Conservation (phyloP, 2,113 vertebrate genomes). For the Megaceryle maxima region DNA sequence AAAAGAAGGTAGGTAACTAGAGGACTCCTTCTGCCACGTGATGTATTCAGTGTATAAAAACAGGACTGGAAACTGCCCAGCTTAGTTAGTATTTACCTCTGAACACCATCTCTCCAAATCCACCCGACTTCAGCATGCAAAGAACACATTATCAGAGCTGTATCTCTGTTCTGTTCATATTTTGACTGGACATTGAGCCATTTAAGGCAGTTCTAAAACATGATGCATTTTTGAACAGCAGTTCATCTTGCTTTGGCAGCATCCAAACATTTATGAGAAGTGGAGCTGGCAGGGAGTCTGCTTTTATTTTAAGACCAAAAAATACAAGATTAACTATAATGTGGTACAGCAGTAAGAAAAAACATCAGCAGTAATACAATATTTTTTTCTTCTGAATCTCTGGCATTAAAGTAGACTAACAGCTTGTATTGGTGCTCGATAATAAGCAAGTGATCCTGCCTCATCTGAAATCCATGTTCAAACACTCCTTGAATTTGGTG, state of each 20-base stretch:
- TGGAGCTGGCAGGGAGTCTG: background rate
- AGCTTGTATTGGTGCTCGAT: background rate
- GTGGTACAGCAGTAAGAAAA: background rate
- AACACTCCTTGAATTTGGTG: background rate
- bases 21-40: background rate
- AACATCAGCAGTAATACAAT: background rate
- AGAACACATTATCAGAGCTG: background rate
- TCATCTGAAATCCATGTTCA: background rate
- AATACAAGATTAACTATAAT: background rate
- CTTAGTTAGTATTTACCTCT: background rate
- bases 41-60: background rate
- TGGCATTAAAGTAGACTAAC: background rate
- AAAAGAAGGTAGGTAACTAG: background rate
- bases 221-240: background rate
- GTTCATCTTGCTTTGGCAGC: constrained; percentile 36
- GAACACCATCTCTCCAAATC: background rate
- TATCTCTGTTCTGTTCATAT: background rate
- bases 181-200: background rate
- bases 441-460: background rate
- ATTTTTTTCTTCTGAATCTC: background rate
- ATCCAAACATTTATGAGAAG: background rate
- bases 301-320: background rate
- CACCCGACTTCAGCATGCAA: background rate
- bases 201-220: constrained; percentile 36
- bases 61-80: background rate